Conservation (phyloP, 2,797 vertebrate genomes). For the Esox masquinongy region DNA sequence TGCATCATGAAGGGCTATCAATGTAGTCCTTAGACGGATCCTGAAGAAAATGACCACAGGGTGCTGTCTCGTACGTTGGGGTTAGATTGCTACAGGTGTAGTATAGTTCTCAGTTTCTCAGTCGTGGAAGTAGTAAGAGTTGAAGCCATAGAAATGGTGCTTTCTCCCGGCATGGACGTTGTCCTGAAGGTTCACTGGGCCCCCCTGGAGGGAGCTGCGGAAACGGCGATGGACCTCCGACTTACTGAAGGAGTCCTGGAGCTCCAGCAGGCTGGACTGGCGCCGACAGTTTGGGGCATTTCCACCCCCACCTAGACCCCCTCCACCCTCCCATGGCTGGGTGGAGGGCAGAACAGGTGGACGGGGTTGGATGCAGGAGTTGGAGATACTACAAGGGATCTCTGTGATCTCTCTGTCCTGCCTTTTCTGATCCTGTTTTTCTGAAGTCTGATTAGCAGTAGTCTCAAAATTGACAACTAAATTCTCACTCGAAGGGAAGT, state of each 20-base stretch:
- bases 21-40: neutral
- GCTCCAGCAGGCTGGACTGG: slow-evolving; percentile 56
- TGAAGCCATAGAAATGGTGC: slow-evolving; percentile 76
- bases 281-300: slow-evolving; percentile 20
- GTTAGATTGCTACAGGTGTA: neutral
- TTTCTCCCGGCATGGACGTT: slow-evolving; percentile 69
- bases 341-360: slow-evolving; percentile 29
- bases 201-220: slow-evolving; percentile 53
- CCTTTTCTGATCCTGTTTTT: slow-evolving; percentile 2
- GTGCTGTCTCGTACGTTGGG: neutral
- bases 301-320: neutral
- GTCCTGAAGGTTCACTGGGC: slow-evolving; percentile 74
- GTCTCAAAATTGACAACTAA: neutral
- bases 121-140: slow-evolving; percentile 78
- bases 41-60: neutral
- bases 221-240: slow-evolving; percentile 65
- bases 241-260: slow-evolving; percentile 78
- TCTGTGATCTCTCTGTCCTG: slow-evolving; percentile 8
- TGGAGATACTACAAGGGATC: neutral
- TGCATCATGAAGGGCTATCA: neutral
- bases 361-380: slow-evolving; percentile 27
- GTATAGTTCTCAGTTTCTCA: slow-evolving; percentile 28
- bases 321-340: slow-evolving; percentile 23
- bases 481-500: neutral
- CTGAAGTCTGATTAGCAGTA: neutral